phyloP scores from a whole-genome alignment of 2,888 invertebrate species.

The Coelopa pilipes region DNA sequence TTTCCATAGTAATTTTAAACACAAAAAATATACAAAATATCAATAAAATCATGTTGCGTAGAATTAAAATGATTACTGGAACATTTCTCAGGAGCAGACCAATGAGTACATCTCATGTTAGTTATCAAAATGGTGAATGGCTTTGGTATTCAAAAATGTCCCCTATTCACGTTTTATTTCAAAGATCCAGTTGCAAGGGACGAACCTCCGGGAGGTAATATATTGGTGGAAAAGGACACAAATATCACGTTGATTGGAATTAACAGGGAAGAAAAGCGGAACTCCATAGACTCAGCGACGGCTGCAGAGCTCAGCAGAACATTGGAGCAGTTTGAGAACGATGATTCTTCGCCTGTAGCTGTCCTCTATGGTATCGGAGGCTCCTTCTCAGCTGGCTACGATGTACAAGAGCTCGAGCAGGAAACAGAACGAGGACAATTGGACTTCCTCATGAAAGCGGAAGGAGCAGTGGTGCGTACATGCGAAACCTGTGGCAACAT shows the following conservation, averaged over 20 bases:
- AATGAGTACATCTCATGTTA: not conserved
- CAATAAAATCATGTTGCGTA: too few species aligned
- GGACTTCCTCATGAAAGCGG: slow-evolving; percentile 59
- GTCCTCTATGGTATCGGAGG: slow-evolving; percentile 91
- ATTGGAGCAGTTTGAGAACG: slow-evolving; percentile 82
- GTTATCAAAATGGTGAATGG: not conserved
- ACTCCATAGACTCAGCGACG: slow-evolving; percentile 80
- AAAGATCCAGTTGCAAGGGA: too few species aligned
- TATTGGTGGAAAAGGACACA: slow-evolving; percentile 72
- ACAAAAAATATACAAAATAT: too few species aligned
- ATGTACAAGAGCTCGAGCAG: slow-evolving; percentile 77
- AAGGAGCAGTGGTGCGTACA: slow-evolving; percentile 67
- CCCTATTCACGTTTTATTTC: too few species aligned
- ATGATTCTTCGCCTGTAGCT: slow-evolving; percentile 75
- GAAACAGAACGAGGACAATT: slow-evolving; percentile 53
- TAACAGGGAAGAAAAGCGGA: slow-evolving; percentile 83
- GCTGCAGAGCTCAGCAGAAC: slow-evolving; percentile 76
- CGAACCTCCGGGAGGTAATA: slow-evolving; percentile 35
- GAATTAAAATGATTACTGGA: not conserved
- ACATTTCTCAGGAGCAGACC: not conserved
- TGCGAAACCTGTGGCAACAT: not conserved
- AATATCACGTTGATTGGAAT: slow-evolving; percentile 84
- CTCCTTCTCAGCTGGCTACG: slow-evolving; percentile 92
- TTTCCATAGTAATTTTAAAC: too few species aligned
- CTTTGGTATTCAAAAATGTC: too few species aligned